Conservation (phyloP, 2,888 invertebrate species). For the Nomada ferruginata region DNA sequence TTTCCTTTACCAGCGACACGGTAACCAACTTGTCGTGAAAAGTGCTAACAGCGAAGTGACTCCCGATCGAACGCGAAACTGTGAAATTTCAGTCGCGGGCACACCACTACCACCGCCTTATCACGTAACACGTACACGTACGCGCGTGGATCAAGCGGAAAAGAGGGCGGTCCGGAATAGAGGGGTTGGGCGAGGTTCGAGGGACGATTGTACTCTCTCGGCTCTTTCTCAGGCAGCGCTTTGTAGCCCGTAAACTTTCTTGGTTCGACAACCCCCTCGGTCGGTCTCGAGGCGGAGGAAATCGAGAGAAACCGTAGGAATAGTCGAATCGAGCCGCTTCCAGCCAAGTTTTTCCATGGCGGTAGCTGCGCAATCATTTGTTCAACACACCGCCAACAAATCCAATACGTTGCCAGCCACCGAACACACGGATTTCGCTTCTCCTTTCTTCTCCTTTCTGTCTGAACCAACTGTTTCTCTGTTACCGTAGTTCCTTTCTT, state of each 20-base stretch:
- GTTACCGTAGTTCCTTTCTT: not conserved
- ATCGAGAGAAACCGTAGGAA: conserved; percentile 55
- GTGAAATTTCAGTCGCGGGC: conserved; percentile 40
- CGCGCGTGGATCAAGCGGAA: conserved; percentile 27
- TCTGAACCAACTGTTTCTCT: conserved; percentile 1
- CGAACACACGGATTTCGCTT: conserved; percentile 62
- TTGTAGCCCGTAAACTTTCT: conserved; percentile 74
- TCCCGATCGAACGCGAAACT: conserved; percentile 49
- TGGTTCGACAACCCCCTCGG: conserved; percentile 72
- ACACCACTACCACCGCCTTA: conserved; percentile 24
- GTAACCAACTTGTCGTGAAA: conserved; percentile 58
- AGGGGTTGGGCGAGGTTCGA: conserved; percentile 37
- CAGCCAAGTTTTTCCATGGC: conserved; percentile 77
- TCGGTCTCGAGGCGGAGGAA: conserved; percentile 60
- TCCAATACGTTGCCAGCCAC: conserved; percentile 75
- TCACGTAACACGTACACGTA: conserved; percentile 28
- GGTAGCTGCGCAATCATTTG: conserved; percentile 81
- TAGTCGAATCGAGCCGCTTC: conserved; percentile 67
- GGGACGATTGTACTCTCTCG: conserved; percentile 62
- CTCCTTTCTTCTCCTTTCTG: conserved; percentile 28
- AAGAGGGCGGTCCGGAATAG: conserved; percentile 23
- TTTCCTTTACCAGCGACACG: conserved; percentile 36
- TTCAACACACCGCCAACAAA: conserved; percentile 82
- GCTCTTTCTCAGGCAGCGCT: conserved; percentile 67
- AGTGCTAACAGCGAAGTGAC: conserved; percentile 52